Conservation (phyloP, 2,888 invertebrate genomes). For the Cylloceria caligata region DNA sequence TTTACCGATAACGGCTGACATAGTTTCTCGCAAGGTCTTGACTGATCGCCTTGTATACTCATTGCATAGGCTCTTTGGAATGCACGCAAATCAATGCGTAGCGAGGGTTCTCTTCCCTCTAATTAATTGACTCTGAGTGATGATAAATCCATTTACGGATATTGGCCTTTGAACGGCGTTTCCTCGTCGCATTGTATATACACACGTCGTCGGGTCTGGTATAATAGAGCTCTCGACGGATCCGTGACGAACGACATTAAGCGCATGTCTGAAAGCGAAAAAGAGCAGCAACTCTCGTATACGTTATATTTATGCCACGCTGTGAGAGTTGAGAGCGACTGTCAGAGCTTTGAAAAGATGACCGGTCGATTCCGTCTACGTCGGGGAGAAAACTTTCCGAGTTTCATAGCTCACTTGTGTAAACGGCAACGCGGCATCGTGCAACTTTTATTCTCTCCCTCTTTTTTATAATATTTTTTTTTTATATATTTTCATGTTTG, state of each 20-base stretch:
- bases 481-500: conserved; percentile 9
- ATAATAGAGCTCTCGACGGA: not conserved
- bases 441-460: conserved; percentile 55
- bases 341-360: conserved; percentile 53
- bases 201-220: not conserved
- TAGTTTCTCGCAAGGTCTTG: not conserved
- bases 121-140: conserved; percentile 59
- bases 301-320: conserved; percentile 1
- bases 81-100: conserved; percentile 66
- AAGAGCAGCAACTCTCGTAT: conserved; percentile 5
- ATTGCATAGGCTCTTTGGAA: conserved; percentile 54
- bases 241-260: conserved; percentile 24
- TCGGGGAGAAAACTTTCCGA: conserved; percentile 39
- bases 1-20: not conserved
- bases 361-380: conserved; percentile 63
- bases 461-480: too few species aligned
- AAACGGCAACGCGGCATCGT: conserved; percentile 28
- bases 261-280: conserved; percentile 26
- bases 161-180: conserved; percentile 60
- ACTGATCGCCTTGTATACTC: conserved; percentile 20
- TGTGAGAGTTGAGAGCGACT: conserved; percentile 46
- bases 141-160: conserved; percentile 65
- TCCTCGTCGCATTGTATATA: conserved; percentile 18
- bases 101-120: conserved; percentile 26
- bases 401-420: conserved; percentile 30